These are phyloP conservation scores for Chelonoidis abingdonii DNA, from an alignment of 2,113 vertebrate species.

Conservation along the genomic window DNA sequence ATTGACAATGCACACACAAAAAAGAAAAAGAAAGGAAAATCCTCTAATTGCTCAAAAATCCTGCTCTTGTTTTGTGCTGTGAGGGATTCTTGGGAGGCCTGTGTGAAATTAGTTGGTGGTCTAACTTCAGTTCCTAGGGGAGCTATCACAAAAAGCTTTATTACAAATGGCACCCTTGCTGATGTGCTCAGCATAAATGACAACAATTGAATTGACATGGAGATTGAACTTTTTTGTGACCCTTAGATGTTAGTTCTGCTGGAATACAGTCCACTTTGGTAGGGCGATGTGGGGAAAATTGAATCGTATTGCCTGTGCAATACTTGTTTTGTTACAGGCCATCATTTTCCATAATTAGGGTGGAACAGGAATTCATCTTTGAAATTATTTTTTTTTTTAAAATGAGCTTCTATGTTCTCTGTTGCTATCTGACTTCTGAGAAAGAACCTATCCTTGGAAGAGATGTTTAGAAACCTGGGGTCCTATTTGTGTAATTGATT, in stretches of 20 bases:
- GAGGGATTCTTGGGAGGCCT: slow-evolving; percentile 56
- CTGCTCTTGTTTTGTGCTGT: slow-evolving; percentile 22
- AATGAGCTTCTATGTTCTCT: neutral
- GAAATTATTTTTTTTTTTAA: neutral
- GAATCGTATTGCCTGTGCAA: neutral
- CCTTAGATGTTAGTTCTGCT: neutral
- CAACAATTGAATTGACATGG: neutral
- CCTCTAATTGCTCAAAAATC: neutral
- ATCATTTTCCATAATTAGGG: neutral
- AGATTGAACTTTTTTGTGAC: slow-evolving; percentile 40
- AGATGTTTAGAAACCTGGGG: neutral
- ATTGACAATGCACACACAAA: neutral
- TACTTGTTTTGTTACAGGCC: neutral
- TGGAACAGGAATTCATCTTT: neutral
- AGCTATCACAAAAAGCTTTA: slow-evolving; percentile 12
- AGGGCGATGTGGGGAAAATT: neutral
- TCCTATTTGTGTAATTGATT: neutral
- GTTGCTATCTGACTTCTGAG: neutral
- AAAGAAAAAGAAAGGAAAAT: neutral
- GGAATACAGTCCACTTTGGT: neutral
- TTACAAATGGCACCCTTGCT: slow-evolving; percentile 51
- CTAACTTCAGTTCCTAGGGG: slow-evolving; percentile 32
- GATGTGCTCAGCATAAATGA: slow-evolving; percentile 31
- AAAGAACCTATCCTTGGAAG: neutral
- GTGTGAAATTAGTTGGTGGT: slow-evolving; percentile 39